These are phyloP conservation scores for Amphiprion ocellaris DNA, from an alignment of 2,113 vertebrate species.

Conservation along the genomic window DNA sequence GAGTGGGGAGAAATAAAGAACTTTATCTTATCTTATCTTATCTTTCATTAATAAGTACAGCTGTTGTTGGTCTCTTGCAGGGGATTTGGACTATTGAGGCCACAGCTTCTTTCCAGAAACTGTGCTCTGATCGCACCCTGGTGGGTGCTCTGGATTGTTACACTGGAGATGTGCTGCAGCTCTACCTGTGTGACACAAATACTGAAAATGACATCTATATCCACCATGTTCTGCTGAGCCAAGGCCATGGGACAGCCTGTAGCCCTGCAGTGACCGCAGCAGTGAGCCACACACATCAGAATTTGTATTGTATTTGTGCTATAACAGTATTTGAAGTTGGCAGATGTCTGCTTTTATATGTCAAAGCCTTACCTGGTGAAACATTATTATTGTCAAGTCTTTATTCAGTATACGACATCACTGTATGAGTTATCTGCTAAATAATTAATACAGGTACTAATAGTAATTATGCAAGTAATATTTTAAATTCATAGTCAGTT, in stretches of 20 bases:
- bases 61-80: conserved; percentile 69
- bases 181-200: conserved; percentile 93
- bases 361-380: not conserved
- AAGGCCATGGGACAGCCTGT: conserved; percentile 86
- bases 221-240: conserved; percentile 84
- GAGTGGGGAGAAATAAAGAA: no score
- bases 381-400: not conserved
- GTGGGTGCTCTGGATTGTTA: conserved; percentile 91
- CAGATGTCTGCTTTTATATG: not conserved
- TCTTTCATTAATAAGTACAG: not conserved
- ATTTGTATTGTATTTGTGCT: not conserved
- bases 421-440: no score
- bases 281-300: conserved; percentile 30
- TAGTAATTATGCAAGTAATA: not conserved
- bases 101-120: conserved; percentile 83
- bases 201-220: conserved; percentile 90
- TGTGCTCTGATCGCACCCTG: conserved; percentile 86
- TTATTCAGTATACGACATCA: not conserved
- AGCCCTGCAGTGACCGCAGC: conserved; percentile 69
- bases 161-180: conserved; percentile 85
- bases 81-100: conserved; percentile 88
- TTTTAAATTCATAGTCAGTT: not conserved
- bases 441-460: not conserved
- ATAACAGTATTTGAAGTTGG: not conserved
- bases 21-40: no score